phyloP scores from a whole-genome alignment of 2,888 invertebrate genomes.

The Acanthosepion pharaonis region DNA sequence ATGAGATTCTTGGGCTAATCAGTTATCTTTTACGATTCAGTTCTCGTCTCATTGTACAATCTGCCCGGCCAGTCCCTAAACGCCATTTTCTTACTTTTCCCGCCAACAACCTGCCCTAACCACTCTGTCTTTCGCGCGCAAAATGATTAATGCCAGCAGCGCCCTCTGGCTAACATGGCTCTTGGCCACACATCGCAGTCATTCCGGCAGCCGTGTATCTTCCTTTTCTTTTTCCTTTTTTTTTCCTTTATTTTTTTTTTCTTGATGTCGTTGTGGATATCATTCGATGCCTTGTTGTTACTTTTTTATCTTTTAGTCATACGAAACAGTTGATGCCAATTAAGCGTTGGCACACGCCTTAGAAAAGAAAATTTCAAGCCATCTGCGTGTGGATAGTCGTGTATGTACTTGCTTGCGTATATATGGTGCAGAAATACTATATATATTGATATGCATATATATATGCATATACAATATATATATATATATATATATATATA shows the following conservation, averaged over 20 bases:
- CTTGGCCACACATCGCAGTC: slow-evolving; percentile 18
- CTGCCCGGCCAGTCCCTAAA: not conserved
- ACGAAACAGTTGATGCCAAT: not conserved
- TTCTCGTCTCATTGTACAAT: slow-evolving; percentile 2
- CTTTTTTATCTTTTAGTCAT: not conserved
- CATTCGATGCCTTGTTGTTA: not conserved
- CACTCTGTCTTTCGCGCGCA: slow-evolving; percentile 4
- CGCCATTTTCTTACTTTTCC: not conserved
- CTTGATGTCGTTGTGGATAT: not conserved
- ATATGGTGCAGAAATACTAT: no score
- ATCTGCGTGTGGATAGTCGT: not conserved
- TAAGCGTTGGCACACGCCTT: not conserved
- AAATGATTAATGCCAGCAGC: not conserved
- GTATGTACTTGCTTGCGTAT: not conserved
- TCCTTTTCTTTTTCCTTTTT: not conserved
- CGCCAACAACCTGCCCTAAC: not conserved
- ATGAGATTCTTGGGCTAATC: not conserved
- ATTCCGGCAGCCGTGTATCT: not conserved
- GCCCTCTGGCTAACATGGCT: slow-evolving; percentile 33
- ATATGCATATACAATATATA: no score
- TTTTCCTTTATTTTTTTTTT: not conserved
- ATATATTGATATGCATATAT: no score
- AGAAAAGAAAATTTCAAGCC: not conserved
- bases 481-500: no score
- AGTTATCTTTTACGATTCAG: not conserved